Evolutionary conservation across 2,797 vertebrate species (phyloP).

Genomic region (Anguilla pacifica): DNA sequence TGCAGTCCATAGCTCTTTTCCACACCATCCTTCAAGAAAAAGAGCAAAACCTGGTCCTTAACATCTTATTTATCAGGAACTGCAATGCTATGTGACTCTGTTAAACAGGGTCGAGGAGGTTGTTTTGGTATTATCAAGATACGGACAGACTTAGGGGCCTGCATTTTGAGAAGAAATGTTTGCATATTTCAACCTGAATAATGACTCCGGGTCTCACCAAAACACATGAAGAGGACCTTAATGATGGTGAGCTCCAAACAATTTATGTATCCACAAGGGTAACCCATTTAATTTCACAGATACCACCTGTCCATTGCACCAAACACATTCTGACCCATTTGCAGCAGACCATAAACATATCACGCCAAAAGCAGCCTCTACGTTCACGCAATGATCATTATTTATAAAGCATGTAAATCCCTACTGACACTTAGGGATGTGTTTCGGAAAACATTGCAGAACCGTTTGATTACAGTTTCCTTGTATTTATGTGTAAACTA

Average conservation of each 20-base stretch:
- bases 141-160: neutral
- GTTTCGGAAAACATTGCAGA: neutral
- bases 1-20: neutral
- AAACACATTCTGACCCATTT: slow-evolving; percentile 70
- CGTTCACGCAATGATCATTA: slow-evolving; percentile 46
- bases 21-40: neutral
- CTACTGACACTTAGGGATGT: slow-evolving; percentile 26
- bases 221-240: slow-evolving; percentile 42
- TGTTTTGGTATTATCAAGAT: slow-evolving; percentile 13
- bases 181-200: slow-evolving; percentile 50
- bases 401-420: slow-evolving; percentile 57
- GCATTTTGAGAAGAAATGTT: slow-evolving; percentile 53
- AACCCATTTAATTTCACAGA: slow-evolving; percentile 67
- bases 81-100: neutral
- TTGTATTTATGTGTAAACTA: neutral
- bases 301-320: slow-evolving; percentile 65
- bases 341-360: slow-evolving; percentile 68
- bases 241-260: slow-evolving; percentile 61
- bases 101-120: neutral
- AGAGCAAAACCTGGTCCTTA: neutral
- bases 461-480: neutral
- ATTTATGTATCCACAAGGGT: slow-evolving; percentile 59
- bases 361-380: slow-evolving; percentile 29
- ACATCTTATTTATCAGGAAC: neutral
- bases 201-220: slow-evolving; percentile 31